These are phyloP conservation scores for Sparus aurata DNA, from an alignment of 2,797 vertebrate genomes.

Conservation along the genomic window DNA sequence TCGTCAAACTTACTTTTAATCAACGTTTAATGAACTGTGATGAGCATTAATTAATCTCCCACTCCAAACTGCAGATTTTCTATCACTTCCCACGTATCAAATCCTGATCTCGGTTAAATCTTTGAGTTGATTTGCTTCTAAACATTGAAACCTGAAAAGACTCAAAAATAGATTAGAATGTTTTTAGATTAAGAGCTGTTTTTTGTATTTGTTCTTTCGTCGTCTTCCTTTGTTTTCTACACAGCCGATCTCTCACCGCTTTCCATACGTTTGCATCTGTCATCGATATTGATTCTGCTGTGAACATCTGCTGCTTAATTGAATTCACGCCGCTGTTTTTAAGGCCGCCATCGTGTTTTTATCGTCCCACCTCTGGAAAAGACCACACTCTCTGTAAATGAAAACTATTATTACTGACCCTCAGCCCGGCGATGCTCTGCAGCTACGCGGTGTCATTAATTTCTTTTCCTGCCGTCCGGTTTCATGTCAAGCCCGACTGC, in stretches of 20 bases:
- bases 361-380: background rate
- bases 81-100: background rate
- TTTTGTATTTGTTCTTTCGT: too few species aligned
- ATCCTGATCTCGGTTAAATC: background rate
- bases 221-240: too few species aligned
- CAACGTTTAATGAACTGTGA: background rate
- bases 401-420: conserved; percentile 22
- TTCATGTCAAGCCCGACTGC: conserved; percentile 39
- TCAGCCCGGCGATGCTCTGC: conserved; percentile 1
- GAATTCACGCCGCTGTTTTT: background rate
- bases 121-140: background rate
- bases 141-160: too few species aligned
- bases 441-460: conserved; percentile 20
- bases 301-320: background rate
- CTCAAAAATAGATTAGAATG: too few species aligned
- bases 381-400: conserved; percentile 33
- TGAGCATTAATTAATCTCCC: background rate
- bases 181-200: too few species aligned
- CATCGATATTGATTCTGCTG: background rate
- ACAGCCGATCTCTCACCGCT: background rate
- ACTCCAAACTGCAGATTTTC: background rate
- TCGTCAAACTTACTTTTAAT: background rate
- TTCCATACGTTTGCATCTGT: background rate
- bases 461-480: conserved; percentile 19
- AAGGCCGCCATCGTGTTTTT: conserved; percentile 6